A percentile compares a stretch with the other conserved stretches of the same genome.
phyloP scores from a whole-genome alignment of 1,140 invertebrate species.

The Magallana gigas region DNA sequence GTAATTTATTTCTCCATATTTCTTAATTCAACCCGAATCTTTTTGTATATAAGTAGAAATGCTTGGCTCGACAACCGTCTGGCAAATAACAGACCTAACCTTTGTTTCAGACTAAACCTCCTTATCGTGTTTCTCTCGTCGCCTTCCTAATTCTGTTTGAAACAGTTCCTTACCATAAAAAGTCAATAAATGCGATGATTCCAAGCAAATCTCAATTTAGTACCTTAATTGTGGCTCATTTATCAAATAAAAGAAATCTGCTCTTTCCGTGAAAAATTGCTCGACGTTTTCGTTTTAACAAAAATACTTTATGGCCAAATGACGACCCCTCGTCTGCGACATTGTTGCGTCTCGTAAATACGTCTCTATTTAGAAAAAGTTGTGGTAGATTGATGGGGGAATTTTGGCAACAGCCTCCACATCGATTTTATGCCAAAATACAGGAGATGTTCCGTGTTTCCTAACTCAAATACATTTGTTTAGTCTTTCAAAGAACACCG shows the following conservation, averaged over 20 bases:
- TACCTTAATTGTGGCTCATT: conserved; percentile 31
- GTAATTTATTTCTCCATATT: too few species aligned
- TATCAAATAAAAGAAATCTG: conserved; percentile 29
- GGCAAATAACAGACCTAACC: neutral
- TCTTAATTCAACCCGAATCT: too few species aligned
- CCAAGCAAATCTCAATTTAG: conserved; percentile 37
- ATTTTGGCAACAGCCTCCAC: conserved; percentile 4
- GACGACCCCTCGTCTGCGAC: neutral
- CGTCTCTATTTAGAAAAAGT: conserved; percentile 17
- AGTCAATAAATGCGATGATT: conserved; percentile 31
- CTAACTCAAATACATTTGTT: conserved; percentile 23
- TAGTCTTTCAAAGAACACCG: conserved; percentile 6
- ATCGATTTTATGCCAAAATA: conserved; percentile 32
- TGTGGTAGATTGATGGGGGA: conserved; percentile 6
- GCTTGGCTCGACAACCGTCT: neutral
- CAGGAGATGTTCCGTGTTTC: conserved; percentile 12
- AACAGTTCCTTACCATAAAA: conserved; percentile 12
- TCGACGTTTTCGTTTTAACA: conserved; percentile 20
- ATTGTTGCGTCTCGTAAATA: neutral
- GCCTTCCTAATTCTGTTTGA: conserved; percentile 28
- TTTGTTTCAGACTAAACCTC: neutral
- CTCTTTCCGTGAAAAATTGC: conserved; percentile 31
- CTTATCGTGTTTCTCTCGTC: neutral
- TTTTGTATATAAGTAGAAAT: neutral
- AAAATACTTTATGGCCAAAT: conserved; percentile 21